Evolutionary conservation across 2,113 vertebrate genomes (phyloP).

Genomic region (Brachypteracias leptosomus): DNA sequence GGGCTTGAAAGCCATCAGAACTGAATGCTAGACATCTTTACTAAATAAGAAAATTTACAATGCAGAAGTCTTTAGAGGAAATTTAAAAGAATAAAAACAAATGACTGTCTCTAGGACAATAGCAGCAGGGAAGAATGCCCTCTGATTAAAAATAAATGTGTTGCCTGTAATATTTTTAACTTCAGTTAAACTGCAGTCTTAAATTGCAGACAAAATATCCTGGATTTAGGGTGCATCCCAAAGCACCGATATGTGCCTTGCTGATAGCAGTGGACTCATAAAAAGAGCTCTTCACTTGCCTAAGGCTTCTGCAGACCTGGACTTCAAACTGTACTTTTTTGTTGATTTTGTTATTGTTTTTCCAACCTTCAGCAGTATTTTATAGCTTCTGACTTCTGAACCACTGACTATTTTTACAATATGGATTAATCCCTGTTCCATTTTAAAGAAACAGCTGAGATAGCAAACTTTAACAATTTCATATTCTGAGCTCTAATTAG

Average conservation of each 20-base stretch:
- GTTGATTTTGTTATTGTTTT: constrained; percentile 25
- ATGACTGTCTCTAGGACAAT: neutral
- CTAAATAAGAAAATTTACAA: neutral
- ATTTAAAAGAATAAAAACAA: neutral
- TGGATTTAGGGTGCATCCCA: neutral
- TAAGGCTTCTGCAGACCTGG: neutral
- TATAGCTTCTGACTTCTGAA: constrained; percentile 31
- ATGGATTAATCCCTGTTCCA: constrained; percentile 35
- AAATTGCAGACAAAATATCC: neutral
- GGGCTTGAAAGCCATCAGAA: neutral
- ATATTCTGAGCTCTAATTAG: constrained; percentile 45
- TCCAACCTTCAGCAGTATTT: neutral
- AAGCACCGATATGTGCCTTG: neutral
- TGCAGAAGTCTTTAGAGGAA: neutral
- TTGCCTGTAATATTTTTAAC: neutral
- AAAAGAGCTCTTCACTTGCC: neutral
- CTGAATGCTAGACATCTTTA: neutral
- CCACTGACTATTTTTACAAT: constrained; percentile 44
- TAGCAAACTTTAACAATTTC: constrained; percentile 46
- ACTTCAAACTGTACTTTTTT: neutral
- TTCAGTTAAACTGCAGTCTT: neutral
- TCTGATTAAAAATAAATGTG: neutral
- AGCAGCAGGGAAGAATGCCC: neutral
- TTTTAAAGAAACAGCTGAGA: constrained; percentile 60
- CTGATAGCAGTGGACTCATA: neutral